These are phyloP conservation scores for Sorex araneus DNA, from an alignment of 2,113 vertebrate species.

Conservation along the genomic window DNA sequence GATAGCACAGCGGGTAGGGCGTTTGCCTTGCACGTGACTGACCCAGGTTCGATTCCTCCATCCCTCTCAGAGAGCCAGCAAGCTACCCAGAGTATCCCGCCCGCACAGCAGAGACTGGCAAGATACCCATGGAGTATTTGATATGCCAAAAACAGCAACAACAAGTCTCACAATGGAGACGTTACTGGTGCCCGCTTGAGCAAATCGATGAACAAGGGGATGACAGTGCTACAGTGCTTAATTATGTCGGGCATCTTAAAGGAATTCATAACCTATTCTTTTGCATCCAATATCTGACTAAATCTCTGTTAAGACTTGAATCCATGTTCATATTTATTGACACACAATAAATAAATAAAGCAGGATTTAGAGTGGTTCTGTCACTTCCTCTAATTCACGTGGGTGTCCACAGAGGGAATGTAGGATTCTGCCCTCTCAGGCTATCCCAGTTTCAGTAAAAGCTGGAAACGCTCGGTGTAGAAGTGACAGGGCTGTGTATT, in stretches of 20 bases:
- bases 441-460: background rate
- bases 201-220: too few species aligned
- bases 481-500: background rate
- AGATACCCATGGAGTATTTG: too few species aligned
- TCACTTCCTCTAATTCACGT: background rate
- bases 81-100: too few species aligned
- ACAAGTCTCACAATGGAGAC: too few species aligned
- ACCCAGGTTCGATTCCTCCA: too few species aligned
- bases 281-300: background rate
- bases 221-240: too few species aligned
- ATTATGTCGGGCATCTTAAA: background rate
- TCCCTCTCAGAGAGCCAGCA: too few species aligned
- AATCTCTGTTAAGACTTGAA: background rate
- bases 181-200: too few species aligned
- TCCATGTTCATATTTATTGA: background rate
- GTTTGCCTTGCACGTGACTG: too few species aligned
- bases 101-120: too few species aligned
- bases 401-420: background rate
- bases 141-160: too few species aligned
- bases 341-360: background rate
- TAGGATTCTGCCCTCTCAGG: background rate
- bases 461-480: background rate
- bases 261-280: slow-evolving; percentile 36
- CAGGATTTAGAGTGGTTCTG: background rate
- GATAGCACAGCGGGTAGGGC: too few species aligned